Conservation (phyloP, 2,888 invertebrate genomes). For the Lordiphosa andalusiaca region DNA sequence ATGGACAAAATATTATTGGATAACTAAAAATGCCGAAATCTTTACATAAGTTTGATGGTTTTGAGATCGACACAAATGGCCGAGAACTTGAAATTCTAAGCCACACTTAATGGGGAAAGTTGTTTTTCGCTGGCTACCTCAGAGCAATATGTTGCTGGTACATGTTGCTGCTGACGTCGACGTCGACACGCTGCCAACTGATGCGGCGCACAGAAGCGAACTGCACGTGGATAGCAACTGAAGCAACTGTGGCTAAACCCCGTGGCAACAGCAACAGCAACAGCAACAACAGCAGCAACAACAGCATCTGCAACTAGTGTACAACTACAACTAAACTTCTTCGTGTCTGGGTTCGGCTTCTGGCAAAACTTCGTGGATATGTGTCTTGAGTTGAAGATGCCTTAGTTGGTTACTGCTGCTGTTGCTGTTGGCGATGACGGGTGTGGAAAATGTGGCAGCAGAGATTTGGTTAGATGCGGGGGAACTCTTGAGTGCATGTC, state of each 20-base stretch:
- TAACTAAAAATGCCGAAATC: too few species aligned
- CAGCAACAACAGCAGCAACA: constrained; percentile 2
- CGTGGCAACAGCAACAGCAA: constrained; percentile 41
- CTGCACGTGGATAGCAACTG: constrained; percentile 48
- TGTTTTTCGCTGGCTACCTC: background rate
- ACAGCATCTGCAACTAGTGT: constrained; percentile 8
- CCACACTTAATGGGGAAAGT: too few species aligned
- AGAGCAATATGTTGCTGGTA: constrained; percentile 28
- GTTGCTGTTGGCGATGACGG: constrained; percentile 27
- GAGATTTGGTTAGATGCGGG: constrained; percentile 4
- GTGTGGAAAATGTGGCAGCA: constrained; percentile 39
- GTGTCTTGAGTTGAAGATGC: constrained; percentile 44
- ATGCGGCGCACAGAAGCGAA: constrained; percentile 67
- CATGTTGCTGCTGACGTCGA: constrained; percentile 66
- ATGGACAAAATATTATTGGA: too few species aligned
- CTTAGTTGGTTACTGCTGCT: constrained; percentile 31
- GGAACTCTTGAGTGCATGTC: constrained; percentile 25
- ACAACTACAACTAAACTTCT: constrained; percentile 28
- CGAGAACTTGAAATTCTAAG: too few species aligned
- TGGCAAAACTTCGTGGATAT: constrained; percentile 41
- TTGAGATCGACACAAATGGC: too few species aligned
- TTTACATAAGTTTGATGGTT: too few species aligned
- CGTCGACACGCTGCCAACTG: constrained; percentile 70
- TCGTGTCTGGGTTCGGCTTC: constrained; percentile 47
- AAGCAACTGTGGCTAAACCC: constrained; percentile 39